Base-by-base conservation (phyloP, 2,797 vertebrate species). In the Anguilla marmorata region DNA sequence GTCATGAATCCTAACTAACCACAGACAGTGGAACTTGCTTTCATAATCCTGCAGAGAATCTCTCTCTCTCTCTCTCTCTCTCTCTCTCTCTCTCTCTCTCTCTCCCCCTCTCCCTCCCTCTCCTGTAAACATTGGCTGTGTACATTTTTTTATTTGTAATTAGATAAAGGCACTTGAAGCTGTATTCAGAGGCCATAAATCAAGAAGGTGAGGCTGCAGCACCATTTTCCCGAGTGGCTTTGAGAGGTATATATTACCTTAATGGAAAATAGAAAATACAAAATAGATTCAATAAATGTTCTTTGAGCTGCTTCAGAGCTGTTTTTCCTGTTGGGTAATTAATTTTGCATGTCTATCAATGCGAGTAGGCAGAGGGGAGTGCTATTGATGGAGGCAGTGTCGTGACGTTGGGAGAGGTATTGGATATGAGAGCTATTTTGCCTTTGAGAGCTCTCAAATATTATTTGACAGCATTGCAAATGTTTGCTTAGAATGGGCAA, bases 121-220 rank as follows among this genome's bases (percentile, higher is more conserved):
- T 80, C 41, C 41, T 80, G 80, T 8, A 88, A 60, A 58, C 82
- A 58, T 30, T 56, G 66, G 54, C 82, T 83, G 60, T 87, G 86
- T 87, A 69, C 79, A 69, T 56, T 24, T 84, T 87, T 54, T 88
- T 74, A 41, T 74, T 85, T 66, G 50, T 85, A 74, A 85, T 88
- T 88, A 85, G 54, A 88, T 88, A 88, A 88, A 88, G 83, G 69
- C 84, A 60, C 72, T 88, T 88, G 74, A 88, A 79, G 41, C 66
- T n/a, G 85, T 85, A 66, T 45, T 85, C 85, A 63, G 0, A 76
- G 58, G 66, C 84, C 87, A 88, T 85, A 50, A 48, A 27, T 56
- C 87, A 58, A 76, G 84, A 27, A 30, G 72, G 85, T 12, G 72
- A 76, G 83, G 83, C 84, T 85, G 66, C 66, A 84, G 84, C 87